phyloP scores from a whole-genome alignment of 2,113 vertebrate genomes.

The Burhinus bistriatus region DNA sequence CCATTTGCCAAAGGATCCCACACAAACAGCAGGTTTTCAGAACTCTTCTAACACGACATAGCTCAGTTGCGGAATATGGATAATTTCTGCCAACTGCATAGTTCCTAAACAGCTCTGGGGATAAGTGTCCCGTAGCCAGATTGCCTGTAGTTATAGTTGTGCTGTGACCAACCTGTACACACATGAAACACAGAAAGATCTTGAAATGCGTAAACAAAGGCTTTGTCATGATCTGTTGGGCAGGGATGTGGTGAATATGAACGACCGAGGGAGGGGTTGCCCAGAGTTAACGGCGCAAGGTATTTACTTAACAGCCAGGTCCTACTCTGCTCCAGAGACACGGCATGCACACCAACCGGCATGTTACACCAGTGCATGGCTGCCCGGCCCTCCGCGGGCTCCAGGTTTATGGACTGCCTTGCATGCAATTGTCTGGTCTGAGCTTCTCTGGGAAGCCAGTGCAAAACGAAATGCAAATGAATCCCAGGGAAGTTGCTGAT shows the following conservation, averaged over 20 bases:
- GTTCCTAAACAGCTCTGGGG: neutral
- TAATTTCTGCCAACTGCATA: neutral
- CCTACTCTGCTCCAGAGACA: neutral
- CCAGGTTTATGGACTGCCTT: neutral
- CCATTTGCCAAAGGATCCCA: neutral
- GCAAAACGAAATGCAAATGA: neutral
- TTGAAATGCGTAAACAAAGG: neutral
- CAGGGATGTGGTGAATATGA: neutral
- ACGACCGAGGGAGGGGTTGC: neutral
- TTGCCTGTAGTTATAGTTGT: neutral
- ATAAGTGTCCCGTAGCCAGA: neutral
- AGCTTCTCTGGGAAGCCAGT: neutral
- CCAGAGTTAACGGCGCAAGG: neutral
- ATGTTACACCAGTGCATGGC: rapidly evolving
- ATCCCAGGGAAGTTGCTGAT: constrained; percentile 10
- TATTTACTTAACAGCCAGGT: too few species aligned
- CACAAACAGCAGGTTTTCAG: neutral
- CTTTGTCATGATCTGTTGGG: neutral
- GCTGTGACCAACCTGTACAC: neutral
- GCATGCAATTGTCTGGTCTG: neutral
- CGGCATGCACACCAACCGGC: neutral
- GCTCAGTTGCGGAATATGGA: neutral
- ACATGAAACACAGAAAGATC: neutral
- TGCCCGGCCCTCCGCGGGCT: neutral
- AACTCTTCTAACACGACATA: rapidly evolving